Evolutionary conservation across 2,113 vertebrate species (phyloP).

Genomic region (Hymenochirus boettgeri): DNA sequence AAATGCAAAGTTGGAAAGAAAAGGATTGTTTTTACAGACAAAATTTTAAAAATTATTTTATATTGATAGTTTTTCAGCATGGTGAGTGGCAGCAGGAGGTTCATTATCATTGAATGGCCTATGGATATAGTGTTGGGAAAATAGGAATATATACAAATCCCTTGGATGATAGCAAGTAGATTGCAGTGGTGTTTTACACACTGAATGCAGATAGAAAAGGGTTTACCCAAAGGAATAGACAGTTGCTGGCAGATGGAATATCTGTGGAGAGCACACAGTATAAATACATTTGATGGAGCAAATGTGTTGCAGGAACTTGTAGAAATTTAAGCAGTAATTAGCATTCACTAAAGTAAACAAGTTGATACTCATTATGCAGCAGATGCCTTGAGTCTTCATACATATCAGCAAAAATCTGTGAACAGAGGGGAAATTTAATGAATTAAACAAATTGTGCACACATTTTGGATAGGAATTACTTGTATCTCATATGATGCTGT

Average conservation of each 20-base stretch:
- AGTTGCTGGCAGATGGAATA: constrained; percentile 20
- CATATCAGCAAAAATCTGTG: too few relatives aligned
- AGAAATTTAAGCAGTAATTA: too few relatives aligned
- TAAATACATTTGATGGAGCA: constrained; percentile 6
- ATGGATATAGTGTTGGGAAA: constrained; percentile 22
- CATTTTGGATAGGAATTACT: too few relatives aligned
- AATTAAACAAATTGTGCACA: too few relatives aligned
- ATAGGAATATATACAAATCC: constrained; percentile 14
- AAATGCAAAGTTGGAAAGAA: too few relatives aligned
- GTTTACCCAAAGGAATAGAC: constrained; percentile 12
- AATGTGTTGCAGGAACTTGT: not conserved
- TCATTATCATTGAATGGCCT: constrained; percentile 33
- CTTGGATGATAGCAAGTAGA: constrained; percentile 16
- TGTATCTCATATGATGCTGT: too few relatives aligned
- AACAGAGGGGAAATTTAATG: too few relatives aligned
- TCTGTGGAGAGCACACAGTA: constrained; percentile 1
- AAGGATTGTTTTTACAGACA: too few relatives aligned
- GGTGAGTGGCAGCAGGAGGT: constrained; percentile 22
- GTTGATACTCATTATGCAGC: too few relatives aligned
- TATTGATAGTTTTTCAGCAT: constrained; percentile 22
- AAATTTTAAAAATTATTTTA: constrained; percentile 25
- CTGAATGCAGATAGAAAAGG: constrained; percentile 19
- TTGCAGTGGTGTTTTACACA: constrained; percentile 11
- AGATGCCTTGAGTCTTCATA: too few relatives aligned
- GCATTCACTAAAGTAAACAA: too few relatives aligned